A percentile compares a stretch with the other conserved stretches of the same genome.
phyloP scores from a whole-genome alignment of 2,797 vertebrate species.

The Zenarchopterus dispar region DNA sequence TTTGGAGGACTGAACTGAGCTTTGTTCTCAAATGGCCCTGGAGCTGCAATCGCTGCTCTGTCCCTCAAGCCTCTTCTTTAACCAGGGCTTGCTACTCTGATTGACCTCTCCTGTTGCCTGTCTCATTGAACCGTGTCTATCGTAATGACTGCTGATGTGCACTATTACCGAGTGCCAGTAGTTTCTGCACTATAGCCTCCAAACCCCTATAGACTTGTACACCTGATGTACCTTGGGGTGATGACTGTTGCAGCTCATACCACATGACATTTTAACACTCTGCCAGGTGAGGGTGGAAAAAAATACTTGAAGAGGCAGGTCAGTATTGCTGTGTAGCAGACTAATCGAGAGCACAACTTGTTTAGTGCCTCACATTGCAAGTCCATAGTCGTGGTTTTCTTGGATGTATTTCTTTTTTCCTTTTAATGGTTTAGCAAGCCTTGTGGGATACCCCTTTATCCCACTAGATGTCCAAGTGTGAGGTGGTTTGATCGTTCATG shows the following conservation, averaged over 20 bases:
- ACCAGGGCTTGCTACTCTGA: slow-evolving; percentile 58
- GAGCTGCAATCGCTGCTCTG: slow-evolving; percentile 40
- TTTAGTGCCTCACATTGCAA: slow-evolving; percentile 32
- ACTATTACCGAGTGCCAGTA: slow-evolving; percentile 57
- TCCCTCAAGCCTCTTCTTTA: slow-evolving; percentile 56
- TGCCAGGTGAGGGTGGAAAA: slow-evolving; percentile 14
- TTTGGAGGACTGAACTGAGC: slow-evolving; percentile 34
- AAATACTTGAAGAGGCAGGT: slow-evolving; percentile 24
- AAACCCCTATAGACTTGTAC: slow-evolving; percentile 44
- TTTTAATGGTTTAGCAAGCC: too few species aligned
- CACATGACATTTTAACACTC: slow-evolving; percentile 44
- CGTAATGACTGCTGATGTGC: slow-evolving; percentile 70
- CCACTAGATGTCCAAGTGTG: too few species aligned
- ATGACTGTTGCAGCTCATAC: slow-evolving; percentile 24
- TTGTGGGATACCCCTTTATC: too few species aligned
- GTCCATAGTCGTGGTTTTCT: not conserved
- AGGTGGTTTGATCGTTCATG: too few species aligned
- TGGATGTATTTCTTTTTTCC: too few species aligned
- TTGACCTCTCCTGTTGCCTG: slow-evolving; percentile 60
- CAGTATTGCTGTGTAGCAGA: slow-evolving; percentile 4
- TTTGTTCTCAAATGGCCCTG: slow-evolving; percentile 40
- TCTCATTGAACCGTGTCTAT: slow-evolving; percentile 68
- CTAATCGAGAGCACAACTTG: slow-evolving; percentile 30
- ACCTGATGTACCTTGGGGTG: slow-evolving; percentile 50
- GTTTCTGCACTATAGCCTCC: slow-evolving; percentile 39